Evolutionary conservation across 2,888 invertebrate genomes (phyloP).

Genomic region (Philereme vetulata): DNA sequence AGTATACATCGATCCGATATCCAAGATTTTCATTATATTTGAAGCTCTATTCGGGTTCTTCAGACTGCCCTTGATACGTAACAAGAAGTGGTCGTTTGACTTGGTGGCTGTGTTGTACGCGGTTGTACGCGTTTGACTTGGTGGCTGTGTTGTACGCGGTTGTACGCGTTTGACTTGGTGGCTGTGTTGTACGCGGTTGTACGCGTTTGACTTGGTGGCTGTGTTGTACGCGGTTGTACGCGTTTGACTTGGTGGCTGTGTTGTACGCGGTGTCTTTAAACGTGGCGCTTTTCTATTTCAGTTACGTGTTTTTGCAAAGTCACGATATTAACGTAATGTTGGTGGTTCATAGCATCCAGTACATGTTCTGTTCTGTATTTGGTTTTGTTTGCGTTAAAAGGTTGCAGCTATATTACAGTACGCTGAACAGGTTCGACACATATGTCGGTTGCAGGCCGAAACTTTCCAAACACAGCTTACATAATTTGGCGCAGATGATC

Average conservation of each 20-base stretch:
- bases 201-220: slow-evolving; percentile 38
- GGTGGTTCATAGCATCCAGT: slow-evolving; percentile 31
- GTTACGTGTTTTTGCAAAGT: background rate
- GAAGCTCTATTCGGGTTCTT: slow-evolving; percentile 50
- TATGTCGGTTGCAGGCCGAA: slow-evolving; percentile 54
- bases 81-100: slow-evolving; percentile 36
- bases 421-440: slow-evolving; percentile 55
- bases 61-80: slow-evolving; percentile 47
- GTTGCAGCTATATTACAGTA: slow-evolving; percentile 49
- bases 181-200: slow-evolving; percentile 41
- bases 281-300: slow-evolving; percentile 10
- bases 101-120: slow-evolving; percentile 41
- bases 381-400: slow-evolving; percentile 48
- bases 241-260: slow-evolving; percentile 27
- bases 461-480: slow-evolving; percentile 44
- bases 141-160: slow-evolving; percentile 41
- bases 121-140: slow-evolving; percentile 34
- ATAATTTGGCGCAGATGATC: slow-evolving; percentile 43
- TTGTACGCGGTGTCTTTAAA: slow-evolving; percentile 26
- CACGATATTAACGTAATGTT: background rate
- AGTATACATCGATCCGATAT: slow-evolving; percentile 49
- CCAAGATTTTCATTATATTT: slow-evolving; percentile 49
- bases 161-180: slow-evolving; percentile 38
- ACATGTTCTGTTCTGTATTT: slow-evolving; percentile 42
- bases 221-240: slow-evolving; percentile 41